Conservation (phyloP, 2,888 invertebrate species). For the Xylota sylvarum region DNA sequence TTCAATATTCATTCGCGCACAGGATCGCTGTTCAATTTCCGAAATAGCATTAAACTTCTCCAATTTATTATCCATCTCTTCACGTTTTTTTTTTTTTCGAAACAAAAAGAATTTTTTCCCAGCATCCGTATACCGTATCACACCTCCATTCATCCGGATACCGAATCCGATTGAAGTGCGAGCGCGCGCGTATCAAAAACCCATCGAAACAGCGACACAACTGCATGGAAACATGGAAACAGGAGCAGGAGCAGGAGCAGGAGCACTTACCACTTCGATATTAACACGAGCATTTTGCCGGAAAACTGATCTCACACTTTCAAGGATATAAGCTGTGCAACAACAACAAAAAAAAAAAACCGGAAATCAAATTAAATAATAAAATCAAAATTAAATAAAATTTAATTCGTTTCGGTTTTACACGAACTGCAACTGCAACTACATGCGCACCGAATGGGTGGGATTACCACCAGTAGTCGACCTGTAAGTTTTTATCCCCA, state of each 20-base stretch:
- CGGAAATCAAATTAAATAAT: constrained; percentile 65
- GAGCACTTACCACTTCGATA: constrained; percentile 10
- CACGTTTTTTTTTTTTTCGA: not conserved
- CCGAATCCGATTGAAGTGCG: constrained; percentile 26
- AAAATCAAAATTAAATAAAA: constrained; percentile 75
- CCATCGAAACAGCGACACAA: constrained; percentile 45
- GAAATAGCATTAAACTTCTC: constrained; percentile 62
- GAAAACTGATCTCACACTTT: constrained; percentile 2
- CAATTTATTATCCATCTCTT: constrained; percentile 66
- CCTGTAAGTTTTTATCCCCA: constrained; percentile 21
- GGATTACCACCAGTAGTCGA: not conserved
- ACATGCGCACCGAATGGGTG: constrained; percentile 27
- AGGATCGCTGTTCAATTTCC: constrained; percentile 62
- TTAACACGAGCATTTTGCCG: not conserved
- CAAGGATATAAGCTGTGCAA: not conserved
- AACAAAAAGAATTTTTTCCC: constrained; percentile 11
- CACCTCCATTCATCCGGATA: constrained; percentile 10
- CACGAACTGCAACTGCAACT: constrained; percentile 40
- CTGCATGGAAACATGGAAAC: constrained; percentile 49
- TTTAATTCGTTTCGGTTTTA: constrained; percentile 58
- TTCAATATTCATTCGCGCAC: constrained; percentile 34
- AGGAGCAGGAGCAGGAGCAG: no score
- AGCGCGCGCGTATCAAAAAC: not conserved
- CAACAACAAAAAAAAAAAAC: not conserved
- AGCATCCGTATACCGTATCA: not conserved